Evolutionary conservation across 2,113 vertebrate species (phyloP), one percentile per base, ranked within the genome.

Genomic region (Camelus bactrianus): DNA sequence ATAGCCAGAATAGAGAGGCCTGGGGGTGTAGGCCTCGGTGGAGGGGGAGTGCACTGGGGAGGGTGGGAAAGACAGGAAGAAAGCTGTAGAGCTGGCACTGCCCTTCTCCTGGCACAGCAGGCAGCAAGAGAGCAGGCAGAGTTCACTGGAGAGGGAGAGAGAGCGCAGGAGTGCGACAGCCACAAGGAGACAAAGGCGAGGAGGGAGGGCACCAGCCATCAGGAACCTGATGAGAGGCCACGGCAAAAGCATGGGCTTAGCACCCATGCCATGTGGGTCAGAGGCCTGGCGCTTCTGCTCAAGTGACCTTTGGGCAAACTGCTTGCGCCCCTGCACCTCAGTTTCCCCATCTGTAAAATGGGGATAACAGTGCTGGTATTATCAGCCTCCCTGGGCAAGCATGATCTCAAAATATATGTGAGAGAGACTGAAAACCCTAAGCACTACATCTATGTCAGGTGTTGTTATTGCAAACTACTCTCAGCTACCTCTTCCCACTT

Each of bases 271-370:
- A 56, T 2, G 8, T 3, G 19, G 8, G 16, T 28, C 89, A 48
- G 79, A 92, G 54, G 46, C 28, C 48, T 54, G 42, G 84, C 19
- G 85, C n/a, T 87, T 64, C 64, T 81, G 58, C 30, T 92, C 38
- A 42, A 92, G 72, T 58, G 87, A 75, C n/a, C 54, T 67, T 67
- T 56, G 30, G 26, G 38, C 46, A 96, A 96, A 73, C 4, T 64
- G 42, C 38, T 52, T 54, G 48, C 83, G n/a, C 20, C 17, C 60
- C 14, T 87, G 26, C 5, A 79, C 62, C 91, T 94, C 76, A 89
- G 38, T 89, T 90, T 95, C 72, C 48, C 89, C 76, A 79, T 94
- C 65, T 91, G 89, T 91, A 77, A 86, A 91, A 72, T 76, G 82
- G 89, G 65, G 17, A 38, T 60, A 58, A 65, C 54, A 52, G 19